These are phyloP conservation scores for Chauna torquata DNA, from an alignment of 2,113 vertebrate genomes.

Conservation along the genomic window DNA sequence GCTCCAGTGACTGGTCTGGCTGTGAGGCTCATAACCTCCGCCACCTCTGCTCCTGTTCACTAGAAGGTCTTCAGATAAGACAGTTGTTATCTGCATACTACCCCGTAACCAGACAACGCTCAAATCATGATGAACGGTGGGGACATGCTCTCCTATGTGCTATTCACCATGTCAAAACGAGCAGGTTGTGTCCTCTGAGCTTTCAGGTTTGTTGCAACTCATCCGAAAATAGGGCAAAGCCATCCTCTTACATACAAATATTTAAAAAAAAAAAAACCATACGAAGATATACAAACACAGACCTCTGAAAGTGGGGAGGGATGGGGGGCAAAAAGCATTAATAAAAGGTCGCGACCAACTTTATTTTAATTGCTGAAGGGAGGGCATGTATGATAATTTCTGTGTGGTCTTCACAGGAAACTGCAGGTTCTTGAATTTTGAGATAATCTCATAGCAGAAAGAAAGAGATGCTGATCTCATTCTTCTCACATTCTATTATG, in stretches of 20 bases:
- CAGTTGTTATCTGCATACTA: fast-evolving
- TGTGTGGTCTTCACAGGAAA: slow-evolving; percentile 46
- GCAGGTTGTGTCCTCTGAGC: not conserved
- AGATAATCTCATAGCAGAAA: slow-evolving; percentile 5
- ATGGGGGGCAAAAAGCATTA: not conserved
- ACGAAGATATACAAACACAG: not conserved
- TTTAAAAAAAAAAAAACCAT: fast-evolving
- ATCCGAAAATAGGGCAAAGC: not conserved
- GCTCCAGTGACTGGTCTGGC: not conserved
- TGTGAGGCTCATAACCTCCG: not conserved
- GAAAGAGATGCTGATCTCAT: slow-evolving; percentile 43
- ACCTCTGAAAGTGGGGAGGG: not conserved
- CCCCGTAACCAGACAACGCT: fast-evolving
- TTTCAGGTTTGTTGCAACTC: not conserved
- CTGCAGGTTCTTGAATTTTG: not conserved
- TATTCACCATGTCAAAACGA: fast-evolving
- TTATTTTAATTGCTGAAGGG: not conserved
- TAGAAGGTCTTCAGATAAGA: not conserved
- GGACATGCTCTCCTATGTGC: not conserved
- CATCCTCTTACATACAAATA: not conserved
- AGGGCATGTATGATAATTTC: not conserved
- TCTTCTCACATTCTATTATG: slow-evolving; percentile 20
- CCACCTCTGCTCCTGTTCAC: not conserved
- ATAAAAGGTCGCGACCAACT: not conserved
- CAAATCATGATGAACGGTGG: fast-evolving